Base-by-base conservation (phyloP, 2,888 invertebrate species). In the Oscheius onirici region DNA sequence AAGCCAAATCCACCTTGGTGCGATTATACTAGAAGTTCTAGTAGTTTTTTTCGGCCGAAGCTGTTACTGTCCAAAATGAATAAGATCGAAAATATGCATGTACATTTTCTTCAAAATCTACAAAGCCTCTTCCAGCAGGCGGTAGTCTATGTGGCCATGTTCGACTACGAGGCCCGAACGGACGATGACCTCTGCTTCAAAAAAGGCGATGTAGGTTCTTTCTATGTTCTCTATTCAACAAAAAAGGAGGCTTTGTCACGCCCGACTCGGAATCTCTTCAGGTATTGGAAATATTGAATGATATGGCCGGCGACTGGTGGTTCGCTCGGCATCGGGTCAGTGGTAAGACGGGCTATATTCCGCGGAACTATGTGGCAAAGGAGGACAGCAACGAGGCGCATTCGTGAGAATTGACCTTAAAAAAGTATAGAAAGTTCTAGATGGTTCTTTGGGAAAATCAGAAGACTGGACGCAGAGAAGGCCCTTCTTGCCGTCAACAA, bases 301-400 rank as follows among this genome's bases (percentile, higher is more conserved):
- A 97, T 90, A 96, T 95, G 80, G 94, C 96, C 91, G 99, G 99
- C 79, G 97, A 99, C 89, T 99, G 99, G 99, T 99, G 99, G 99
- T 91, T 96, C 88, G 99, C 97, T 69, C 92, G 94, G 17, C 76
- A 75, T 60, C 74, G 72, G 91, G 92, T 94, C 88, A 94, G 95
- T 67, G 93, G 95, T 89, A 93, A 94, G 89, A 96, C 97, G 90
- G 99, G 99, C 85, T 99, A 97, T 91, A 97, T 99, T 90, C 99
- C 99, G 87, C 96, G 96, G 80, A 99, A 99, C 90, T 99, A 97
- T 92, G 97, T 99, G 87, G 99, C 99, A 88, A 95, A 95, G 90
- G 91, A 97, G 88, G 96, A 97, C 90, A 97, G 97, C 87, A 95
- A 99, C 89, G 97, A 99, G 91, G 97, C 99, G 87, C 97, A 99